Evolutionary conservation across 2,113 vertebrate species (phyloP).

Genomic region (Xerus inauris): DNA sequence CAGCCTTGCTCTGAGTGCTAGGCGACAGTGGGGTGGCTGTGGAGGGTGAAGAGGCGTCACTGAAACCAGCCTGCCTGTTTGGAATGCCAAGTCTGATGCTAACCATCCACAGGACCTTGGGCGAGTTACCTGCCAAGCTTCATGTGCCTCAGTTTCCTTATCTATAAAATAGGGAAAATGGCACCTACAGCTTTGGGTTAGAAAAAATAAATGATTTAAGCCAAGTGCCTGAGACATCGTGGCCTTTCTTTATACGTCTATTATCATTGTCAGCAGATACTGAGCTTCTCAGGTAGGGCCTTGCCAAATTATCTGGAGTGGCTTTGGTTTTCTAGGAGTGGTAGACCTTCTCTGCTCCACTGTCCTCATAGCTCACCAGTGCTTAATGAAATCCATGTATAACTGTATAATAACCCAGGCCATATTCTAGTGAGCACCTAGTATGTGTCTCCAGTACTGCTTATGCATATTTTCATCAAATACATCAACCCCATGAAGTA

Average conservation of each 20-base stretch:
- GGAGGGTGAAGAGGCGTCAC: neutral
- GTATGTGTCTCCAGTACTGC: neutral
- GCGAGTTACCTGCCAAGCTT: neutral
- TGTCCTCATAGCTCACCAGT: neutral
- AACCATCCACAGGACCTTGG: neutral
- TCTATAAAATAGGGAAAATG: neutral
- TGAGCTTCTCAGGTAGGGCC: neutral
- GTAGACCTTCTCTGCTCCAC: neutral
- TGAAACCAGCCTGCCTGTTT: neutral
- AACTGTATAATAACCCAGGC: neutral
- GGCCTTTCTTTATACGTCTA: neutral
- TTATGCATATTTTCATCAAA: neutral
- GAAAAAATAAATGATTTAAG: neutral
- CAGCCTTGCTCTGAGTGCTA: neutral
- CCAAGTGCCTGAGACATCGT: neutral
- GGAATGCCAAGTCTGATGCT: neutral
- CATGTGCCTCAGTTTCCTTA: neutral
- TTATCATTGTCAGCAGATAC: neutral
- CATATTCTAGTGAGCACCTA: neutral
- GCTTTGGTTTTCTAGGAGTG: neutral
- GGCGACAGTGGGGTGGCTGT: neutral
- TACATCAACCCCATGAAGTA: neutral
- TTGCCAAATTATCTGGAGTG: neutral
- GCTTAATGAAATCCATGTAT: neutral
- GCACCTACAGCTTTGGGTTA: neutral